phyloP scores from a whole-genome alignment of 2,888 invertebrate species.

The Tortrix viridana region DNA sequence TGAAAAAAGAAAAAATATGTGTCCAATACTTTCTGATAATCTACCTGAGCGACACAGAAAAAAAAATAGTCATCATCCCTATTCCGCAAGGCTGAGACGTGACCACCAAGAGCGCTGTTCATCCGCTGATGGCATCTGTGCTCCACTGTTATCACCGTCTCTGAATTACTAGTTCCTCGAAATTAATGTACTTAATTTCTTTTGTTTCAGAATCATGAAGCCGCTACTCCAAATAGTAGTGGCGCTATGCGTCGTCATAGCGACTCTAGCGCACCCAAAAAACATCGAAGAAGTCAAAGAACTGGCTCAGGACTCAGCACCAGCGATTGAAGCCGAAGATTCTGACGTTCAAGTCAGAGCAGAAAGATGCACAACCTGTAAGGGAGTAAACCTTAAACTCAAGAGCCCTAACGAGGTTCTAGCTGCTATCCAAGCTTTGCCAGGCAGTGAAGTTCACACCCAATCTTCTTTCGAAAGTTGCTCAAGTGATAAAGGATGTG shows the following conservation, averaged over 20 bases:
- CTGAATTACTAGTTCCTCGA: background rate
- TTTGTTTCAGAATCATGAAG: slow-evolving; percentile 79
- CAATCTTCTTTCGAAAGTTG: slow-evolving; percentile 75
- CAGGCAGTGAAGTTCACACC: slow-evolving; percentile 68
- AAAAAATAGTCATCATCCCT: too few species aligned
- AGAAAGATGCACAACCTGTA: slow-evolving; percentile 69
- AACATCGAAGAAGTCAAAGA: slow-evolving; percentile 66
- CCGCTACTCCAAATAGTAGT: slow-evolving; percentile 75
- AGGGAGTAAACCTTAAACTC: slow-evolving; percentile 51
- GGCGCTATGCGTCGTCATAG: slow-evolving; percentile 65
- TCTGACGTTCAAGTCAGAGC: slow-evolving; percentile 60
- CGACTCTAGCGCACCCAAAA: slow-evolving; percentile 64
- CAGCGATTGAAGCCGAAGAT: slow-evolving; percentile 64
- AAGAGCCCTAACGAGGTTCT: slow-evolving; percentile 62
- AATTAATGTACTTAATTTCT: slow-evolving; percentile 14
- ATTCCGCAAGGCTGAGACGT: too few species aligned
- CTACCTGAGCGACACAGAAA: too few species aligned
- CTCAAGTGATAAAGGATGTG: slow-evolving; percentile 74
- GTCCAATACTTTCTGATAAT: too few species aligned
- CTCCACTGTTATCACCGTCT: too few species aligned
- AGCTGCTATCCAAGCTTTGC: slow-evolving; percentile 62
- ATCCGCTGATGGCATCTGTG: too few species aligned
- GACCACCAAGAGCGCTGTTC: too few species aligned
- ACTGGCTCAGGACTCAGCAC: slow-evolving; percentile 62
- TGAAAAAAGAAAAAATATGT: too few species aligned